A percentile compares a stretch with the other conserved stretches of the same genome.
Evolutionary conservation across 2,888 invertebrate species (phyloP).

Genomic region (Onthophagus sagittarius): DNA sequence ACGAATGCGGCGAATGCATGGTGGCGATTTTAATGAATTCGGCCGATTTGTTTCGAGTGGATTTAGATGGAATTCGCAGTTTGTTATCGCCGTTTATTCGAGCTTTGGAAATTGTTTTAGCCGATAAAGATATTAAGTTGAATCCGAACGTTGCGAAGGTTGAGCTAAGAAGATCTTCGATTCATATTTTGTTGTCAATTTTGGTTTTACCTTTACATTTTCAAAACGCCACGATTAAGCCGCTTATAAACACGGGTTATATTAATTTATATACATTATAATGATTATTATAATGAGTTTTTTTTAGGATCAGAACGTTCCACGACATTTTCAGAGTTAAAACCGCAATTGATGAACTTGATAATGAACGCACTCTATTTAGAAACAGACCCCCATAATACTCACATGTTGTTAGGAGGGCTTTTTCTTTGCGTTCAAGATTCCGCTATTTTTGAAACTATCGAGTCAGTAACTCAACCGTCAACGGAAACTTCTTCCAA

Average conservation of each 20-base stretch:
- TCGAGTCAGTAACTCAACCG: slow-evolving; percentile 58
- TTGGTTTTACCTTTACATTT: slow-evolving; percentile 92
- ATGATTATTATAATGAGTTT: background rate
- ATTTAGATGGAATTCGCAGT: slow-evolving; percentile 89
- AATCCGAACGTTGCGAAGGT: slow-evolving; percentile 69
- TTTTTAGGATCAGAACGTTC: slow-evolving; percentile 25
- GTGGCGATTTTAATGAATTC: slow-evolving; percentile 86
- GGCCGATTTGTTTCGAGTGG: slow-evolving; percentile 80
- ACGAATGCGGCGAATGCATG: slow-evolving; percentile 72
- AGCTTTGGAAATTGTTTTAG: slow-evolving; percentile 86
- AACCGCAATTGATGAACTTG: slow-evolving; percentile 73
- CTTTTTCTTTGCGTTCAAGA: slow-evolving; percentile 75
- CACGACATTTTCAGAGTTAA: slow-evolving; percentile 64
- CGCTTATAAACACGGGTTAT: slow-evolving; percentile 58
- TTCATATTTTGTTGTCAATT: slow-evolving; percentile 86
- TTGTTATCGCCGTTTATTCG: slow-evolving; percentile 85
- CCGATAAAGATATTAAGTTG: slow-evolving; percentile 78
- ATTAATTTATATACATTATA: background rate
- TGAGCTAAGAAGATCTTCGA: slow-evolving; percentile 85
- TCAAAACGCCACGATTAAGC: slow-evolving; percentile 68
- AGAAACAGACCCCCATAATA: slow-evolving; percentile 80
- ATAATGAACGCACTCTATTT: slow-evolving; percentile 79
- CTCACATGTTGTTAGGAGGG: slow-evolving; percentile 82
- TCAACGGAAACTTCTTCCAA: slow-evolving; percentile 57
- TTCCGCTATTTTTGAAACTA: slow-evolving; percentile 71